Percentiles rank a stretch among this genome's conserved stretches.
Conservation (phyloP, 2,797 vertebrate genomes). For the Micromesistius poutassou region DNA sequence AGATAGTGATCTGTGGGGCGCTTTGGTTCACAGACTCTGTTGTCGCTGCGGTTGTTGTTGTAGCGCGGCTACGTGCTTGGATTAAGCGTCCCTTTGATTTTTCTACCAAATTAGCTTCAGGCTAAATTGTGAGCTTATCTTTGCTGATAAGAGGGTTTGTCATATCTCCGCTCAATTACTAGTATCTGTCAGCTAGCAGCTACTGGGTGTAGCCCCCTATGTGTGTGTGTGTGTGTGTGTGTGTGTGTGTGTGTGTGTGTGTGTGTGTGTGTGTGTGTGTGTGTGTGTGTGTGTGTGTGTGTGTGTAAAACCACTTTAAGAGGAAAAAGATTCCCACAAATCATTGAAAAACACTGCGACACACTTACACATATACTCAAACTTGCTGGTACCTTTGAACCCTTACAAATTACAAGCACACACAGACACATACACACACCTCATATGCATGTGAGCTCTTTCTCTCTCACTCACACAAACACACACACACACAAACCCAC, state of each 20-base stretch:
- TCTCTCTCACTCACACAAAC: slow-evolving; percentile 11
- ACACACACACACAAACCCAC: slow-evolving; percentile 27
- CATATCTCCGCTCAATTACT: slow-evolving; percentile 11
- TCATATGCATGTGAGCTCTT: not conserved
- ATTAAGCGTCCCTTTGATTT: slow-evolving; percentile 6
- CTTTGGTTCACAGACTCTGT: not conserved
- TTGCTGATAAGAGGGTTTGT: slow-evolving; percentile 11
- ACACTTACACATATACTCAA: too few species aligned
- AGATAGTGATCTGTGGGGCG: not conserved
- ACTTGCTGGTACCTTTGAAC: not conserved
- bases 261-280: slow-evolving; percentile 13
- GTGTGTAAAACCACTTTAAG: too few species aligned
- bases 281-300: slow-evolving; percentile 13
- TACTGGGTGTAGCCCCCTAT: not conserved
- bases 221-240: not conserved
- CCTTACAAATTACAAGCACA: not conserved
- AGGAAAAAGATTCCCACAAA: too few species aligned
- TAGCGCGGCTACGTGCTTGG: not conserved
- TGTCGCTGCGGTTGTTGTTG: not conserved
- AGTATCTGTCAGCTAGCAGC: slow-evolving; percentile 4
- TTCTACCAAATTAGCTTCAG: slow-evolving; percentile 8
- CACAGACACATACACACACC: not conserved
- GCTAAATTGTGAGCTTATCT: slow-evolving; percentile 19
- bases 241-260: slow-evolving; percentile 9
- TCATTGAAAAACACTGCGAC: too few species aligned